These are phyloP conservation scores for Orientallactaga sibirica DNA, from an alignment of 2,797 vertebrate genomes.

Conservation along the genomic window DNA sequence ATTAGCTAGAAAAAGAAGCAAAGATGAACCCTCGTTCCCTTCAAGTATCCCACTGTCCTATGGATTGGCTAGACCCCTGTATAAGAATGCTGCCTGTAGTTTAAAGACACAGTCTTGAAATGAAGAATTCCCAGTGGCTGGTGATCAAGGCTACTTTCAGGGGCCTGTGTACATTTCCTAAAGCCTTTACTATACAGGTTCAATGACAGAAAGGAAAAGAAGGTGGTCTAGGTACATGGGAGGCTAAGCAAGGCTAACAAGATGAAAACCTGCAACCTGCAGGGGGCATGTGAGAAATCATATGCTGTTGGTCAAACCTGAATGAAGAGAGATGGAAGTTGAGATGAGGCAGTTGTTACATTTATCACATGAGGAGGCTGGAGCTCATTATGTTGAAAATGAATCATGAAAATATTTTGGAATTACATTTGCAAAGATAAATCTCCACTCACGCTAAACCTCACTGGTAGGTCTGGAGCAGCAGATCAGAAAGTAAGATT, in stretches of 20 bases:
- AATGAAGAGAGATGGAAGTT: not conserved
- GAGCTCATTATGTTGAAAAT: not conserved
- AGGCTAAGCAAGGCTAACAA: not conserved
- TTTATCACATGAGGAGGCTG: not conserved
- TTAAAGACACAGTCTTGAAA: not conserved
- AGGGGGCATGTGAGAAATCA: not conserved
- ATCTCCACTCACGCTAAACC: not conserved
- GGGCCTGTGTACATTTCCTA: not conserved
- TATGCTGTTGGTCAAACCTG: not conserved
- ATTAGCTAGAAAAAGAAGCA: not conserved
- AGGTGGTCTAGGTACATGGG: not conserved
- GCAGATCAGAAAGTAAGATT: not conserved
- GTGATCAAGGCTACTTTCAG: not conserved
- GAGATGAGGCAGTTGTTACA: not conserved
- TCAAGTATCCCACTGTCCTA: not conserved
- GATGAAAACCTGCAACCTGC: not conserved
- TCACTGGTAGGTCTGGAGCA: not conserved
- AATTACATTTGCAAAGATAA: not conserved
- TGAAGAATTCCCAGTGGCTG: not conserved
- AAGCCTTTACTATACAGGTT: not conserved
- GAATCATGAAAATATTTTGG: not conserved
- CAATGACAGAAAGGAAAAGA: not conserved
- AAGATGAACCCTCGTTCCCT: not conserved
- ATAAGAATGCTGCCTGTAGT: not conserved
- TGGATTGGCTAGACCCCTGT: constrained; percentile 4